Base-by-base conservation (phyloP, 2,888 invertebrate genomes). In the Gymnocheta viridis region DNA sequence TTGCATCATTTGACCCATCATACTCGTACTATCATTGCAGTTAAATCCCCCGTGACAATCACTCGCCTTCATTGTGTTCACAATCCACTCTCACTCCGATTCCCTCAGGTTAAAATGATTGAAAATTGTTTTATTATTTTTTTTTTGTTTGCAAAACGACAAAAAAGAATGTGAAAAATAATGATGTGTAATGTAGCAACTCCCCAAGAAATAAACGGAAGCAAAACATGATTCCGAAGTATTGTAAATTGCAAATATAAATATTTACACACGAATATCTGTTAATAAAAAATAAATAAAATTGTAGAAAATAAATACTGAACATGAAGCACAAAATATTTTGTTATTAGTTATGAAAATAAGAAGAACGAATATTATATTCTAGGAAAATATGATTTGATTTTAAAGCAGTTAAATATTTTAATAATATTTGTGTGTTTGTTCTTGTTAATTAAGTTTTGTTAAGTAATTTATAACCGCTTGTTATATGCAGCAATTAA, bases 91-190 rank as follows among this genome's bases (percentile, higher is more conserved):
- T 51, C 14, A 44, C 49, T 38, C n/a, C 22, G n/a, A 72, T 32
- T 72, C 47, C 79, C 72, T 79, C 56, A 64, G 72, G 79, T 27
- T 79, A 66, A 64, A 72, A 70, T 64, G 14, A 64, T 70, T 70
- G 44, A 51, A 49, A 69, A 58, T 69, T 62, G 32, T 70, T 47
- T 72, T 12, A 12, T 38, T 4, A 38, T 19, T 9, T 9, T 17
- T 49, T 12, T 38, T 38, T 32, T 32, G 5, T 35, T 66, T 49
- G 12, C 17, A 58, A 56, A 54, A 66, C 1, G 27, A 38, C 22
- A 58, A 35, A 27, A 35, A 27, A 7, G 4, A 49, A 60, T 47
- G n/a, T 49, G 12, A 14, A 73, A 62, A 62, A 62, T 73, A 62
- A 62, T 62, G 27, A 49, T 35, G 49, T 51, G 24, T 24, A 62